Evolutionary conservation across 1,140 invertebrate genomes (phyloP).

Genomic region (Heliothis subflexa): DNA sequence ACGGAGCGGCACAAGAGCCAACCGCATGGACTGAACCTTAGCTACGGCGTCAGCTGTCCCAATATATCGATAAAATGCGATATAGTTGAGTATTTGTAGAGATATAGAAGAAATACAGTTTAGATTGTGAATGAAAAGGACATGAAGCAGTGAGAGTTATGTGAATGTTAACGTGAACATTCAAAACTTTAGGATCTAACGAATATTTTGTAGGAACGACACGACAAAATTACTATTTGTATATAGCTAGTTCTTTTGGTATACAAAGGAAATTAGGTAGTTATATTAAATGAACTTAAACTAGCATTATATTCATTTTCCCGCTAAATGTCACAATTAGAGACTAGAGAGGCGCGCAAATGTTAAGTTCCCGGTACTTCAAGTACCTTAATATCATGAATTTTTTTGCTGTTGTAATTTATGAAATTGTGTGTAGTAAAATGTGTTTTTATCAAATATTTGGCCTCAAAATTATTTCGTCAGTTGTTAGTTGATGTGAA

Average conservation of each 20-base stretch:
- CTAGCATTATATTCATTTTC: not conserved
- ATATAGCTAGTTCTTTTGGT: too few species aligned
- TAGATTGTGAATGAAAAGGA: not conserved
- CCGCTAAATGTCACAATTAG: not conserved
- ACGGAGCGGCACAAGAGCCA: constrained; percentile 92
- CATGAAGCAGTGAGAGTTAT: not conserved
- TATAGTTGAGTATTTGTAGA: constrained; percentile 96
- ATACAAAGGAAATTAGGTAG: not conserved
- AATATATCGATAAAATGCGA: constrained; percentile 98
- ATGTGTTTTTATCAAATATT: not conserved
- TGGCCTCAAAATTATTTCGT: constrained; percentile 14
- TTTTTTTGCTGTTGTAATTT: not conserved
- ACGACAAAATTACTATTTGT: too few species aligned
- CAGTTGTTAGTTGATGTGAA: constrained; percentile 18
- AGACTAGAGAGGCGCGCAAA: not conserved
- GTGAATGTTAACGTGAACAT: not conserved
- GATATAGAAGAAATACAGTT: not conserved
- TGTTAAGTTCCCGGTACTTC: not conserved
- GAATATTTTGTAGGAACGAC: too few species aligned
- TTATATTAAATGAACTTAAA: not conserved
- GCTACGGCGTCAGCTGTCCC: constrained; percentile 95
- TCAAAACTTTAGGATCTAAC: too few species aligned
- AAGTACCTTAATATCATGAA: not conserved
- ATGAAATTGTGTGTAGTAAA: constrained; percentile 16
- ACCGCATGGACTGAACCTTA: constrained; percentile 88